phyloP scores from a whole-genome alignment of 2,113 vertebrate species.

The Vimba vimba region DNA sequence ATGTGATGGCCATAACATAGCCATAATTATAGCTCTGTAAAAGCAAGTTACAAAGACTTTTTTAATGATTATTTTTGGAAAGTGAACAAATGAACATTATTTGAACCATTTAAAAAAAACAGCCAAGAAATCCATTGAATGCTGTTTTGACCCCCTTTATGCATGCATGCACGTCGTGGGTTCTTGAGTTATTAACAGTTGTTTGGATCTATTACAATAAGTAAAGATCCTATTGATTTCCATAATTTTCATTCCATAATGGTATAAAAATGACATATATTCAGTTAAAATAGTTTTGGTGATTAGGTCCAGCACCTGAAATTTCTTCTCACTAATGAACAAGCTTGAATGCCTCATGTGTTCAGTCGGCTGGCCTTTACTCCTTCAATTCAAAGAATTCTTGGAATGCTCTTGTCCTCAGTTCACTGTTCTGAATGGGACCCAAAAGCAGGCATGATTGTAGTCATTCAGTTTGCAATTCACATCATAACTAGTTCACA shows the following conservation, averaged over 20 bases:
- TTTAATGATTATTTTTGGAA: neutral
- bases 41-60: neutral
- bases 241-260: neutral
- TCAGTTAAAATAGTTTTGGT: neutral
- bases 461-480: neutral
- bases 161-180: neutral
- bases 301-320: neutral
- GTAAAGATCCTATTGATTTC: neutral
- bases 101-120: too few species aligned
- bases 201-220: neutral
- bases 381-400: constrained; percentile 13
- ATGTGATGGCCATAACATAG: neutral
- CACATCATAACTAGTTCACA: constrained; percentile 28
- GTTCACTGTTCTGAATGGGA: constrained; percentile 22
- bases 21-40: neutral
- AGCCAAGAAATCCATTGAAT: neutral
- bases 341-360: constrained; percentile 11
- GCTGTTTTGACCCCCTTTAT: neutral
- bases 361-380: neutral
- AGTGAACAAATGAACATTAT: too few species aligned
- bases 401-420: neutral
- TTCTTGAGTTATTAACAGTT: neutral
- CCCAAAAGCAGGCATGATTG: constrained; percentile 22
- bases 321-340: constrained; percentile 3
- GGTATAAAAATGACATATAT: neutral